Percentiles rank a stretch among this genome's conserved stretches.
Evolutionary conservation across 2,113 vertebrate genomes (phyloP).

Genomic region (Halcyon malimbica): DNA sequence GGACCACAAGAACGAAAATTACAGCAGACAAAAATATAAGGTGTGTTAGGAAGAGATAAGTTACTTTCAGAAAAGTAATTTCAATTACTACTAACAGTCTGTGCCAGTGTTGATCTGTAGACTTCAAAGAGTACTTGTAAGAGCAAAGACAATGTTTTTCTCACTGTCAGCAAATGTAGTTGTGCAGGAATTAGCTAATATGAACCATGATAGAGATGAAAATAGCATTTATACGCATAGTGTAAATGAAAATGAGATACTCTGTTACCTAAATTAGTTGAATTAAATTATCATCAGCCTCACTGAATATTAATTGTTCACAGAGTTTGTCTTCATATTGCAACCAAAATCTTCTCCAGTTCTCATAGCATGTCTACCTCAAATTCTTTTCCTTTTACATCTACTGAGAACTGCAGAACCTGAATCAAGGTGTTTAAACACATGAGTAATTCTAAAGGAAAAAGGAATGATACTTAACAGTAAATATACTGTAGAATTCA

Average conservation of each 20-base stretch:
- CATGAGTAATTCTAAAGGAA: background rate
- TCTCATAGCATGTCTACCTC: background rate
- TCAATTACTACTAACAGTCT: conserved; percentile 16
- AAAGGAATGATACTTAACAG: background rate
- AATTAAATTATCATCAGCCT: conserved; percentile 2
- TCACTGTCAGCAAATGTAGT: conserved; percentile 10
- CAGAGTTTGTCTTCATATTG: background rate
- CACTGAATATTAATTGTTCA: background rate
- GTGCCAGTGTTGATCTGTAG: background rate
- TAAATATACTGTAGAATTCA: background rate
- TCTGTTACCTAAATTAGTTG: conserved; percentile 28
- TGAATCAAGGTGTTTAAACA: background rate
- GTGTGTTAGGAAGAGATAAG: conserved; percentile 52
- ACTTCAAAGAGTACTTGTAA: conserved; percentile 32
- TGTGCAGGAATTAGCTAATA: conserved; percentile 22
- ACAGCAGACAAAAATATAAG: conserved; percentile 27
- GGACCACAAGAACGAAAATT: background rate
- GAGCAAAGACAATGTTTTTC: conserved; percentile 7
- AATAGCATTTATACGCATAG: background rate
- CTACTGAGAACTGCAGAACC: background rate
- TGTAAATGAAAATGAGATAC: background rate
- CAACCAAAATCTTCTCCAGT: background rate
- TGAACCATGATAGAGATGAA: background rate
- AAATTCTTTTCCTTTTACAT: background rate
- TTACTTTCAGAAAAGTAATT: conserved; percentile 36